These are phyloP conservation scores for Umimayanthus chanpuru DNA, from an alignment of 92 coral and sea anemone genomes.

Conservation along the genomic window DNA sequence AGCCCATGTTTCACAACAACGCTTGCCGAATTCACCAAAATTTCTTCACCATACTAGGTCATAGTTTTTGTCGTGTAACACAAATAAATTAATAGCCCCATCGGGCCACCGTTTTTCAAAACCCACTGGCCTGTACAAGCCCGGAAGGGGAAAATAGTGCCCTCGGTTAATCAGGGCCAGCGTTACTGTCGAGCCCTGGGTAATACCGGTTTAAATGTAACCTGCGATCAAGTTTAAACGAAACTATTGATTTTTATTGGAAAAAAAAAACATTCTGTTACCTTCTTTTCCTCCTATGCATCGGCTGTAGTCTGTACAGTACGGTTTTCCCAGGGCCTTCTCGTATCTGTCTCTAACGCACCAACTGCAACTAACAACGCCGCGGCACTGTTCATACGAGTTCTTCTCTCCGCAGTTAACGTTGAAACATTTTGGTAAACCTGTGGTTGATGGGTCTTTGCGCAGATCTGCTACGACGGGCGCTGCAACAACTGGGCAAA, in stretches of 20 bases:
- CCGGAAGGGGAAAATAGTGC: too few species aligned
- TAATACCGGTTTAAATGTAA: too few species aligned
- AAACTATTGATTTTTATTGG: background rate
- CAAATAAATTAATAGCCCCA: too few species aligned
- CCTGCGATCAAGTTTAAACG: too few species aligned
- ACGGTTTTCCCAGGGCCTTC: background rate
- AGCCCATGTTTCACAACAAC: too few species aligned
- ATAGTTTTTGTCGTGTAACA: too few species aligned
- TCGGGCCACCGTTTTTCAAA: too few species aligned
- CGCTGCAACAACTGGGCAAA: background rate
- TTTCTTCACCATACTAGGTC: too few species aligned
- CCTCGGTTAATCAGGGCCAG: too few species aligned
- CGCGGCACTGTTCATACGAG: background rate
- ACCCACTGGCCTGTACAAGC: too few species aligned
- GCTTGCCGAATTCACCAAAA: too few species aligned
- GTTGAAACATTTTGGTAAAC: background rate
- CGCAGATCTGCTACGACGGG: background rate
- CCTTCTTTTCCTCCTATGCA: slow-evolving; percentile 28
- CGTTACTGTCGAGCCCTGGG: too few species aligned
- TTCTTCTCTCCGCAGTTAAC: slow-evolving; percentile 4
- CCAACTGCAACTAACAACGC: slow-evolving; percentile 18
- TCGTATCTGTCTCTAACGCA: background rate
- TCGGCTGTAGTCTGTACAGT: slow-evolving; percentile 24
- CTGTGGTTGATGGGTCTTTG: background rate
- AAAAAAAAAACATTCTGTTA: background rate